Base-by-base conservation (phyloP, 2,113 vertebrate species). In the Albula glossodonta region DNA sequence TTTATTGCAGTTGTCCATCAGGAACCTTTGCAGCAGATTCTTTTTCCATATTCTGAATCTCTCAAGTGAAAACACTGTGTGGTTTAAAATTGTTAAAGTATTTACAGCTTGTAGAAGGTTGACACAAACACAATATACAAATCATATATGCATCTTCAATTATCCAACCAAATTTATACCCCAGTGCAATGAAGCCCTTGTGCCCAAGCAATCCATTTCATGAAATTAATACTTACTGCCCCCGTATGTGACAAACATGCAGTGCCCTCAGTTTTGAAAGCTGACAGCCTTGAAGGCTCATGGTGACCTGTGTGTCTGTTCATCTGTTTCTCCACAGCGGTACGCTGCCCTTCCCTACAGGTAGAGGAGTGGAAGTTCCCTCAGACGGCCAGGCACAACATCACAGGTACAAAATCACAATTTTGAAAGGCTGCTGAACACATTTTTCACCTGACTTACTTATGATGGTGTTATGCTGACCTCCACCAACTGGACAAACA, bases 321-420 rank as follows among this genome's bases (percentile, higher is more conserved):
- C 48, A 70, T 89, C 86, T 80, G 49, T 82, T 51, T 48, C 41
- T 48, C 31, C 63, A 17, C 84, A 94, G 93, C 88, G 87, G 88
- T 82, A 31, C 91, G 78, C 7, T 96, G 95, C 88, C 94, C 94
- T 0, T 86, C 91, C 50, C 25, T 96, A 81, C 93, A 96, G 89
- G 95, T 95, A 60, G 95, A 95, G 8, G 94, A 94, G 51, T 96
- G 95, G 95, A 96, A 90, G 91, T 96, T 96, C 87, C 94, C 94
- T 77, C 93, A 93, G 88, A 85, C 86, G 0, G 17, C 91, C 60
- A 89, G 92, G 83, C 80, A 94, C 70, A 95, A 96, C 82, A 94
- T 96, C 83, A 96, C 95, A 66, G 95, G 95, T 96, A 87, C n/a
- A 51, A 78, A 78, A 89, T 41, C 10, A 2, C 53, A 11, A 11